These are phyloP conservation scores for Ricordea florida DNA, from an alignment of 92 coral and sea anemone genomes.

Conservation along the genomic window DNA sequence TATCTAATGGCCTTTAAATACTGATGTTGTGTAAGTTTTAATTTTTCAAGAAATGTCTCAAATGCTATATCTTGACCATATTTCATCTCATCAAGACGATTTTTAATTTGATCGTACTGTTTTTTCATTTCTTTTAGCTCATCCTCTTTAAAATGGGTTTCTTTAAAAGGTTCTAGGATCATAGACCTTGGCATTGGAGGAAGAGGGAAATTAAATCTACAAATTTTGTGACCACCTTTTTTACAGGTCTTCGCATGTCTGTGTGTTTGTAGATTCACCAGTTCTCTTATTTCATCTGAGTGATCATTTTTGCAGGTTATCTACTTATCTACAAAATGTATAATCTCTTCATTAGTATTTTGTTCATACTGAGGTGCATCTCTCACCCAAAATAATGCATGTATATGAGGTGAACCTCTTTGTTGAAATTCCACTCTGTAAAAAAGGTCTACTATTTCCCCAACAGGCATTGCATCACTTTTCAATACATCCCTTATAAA, in stretches of 20 bases:
- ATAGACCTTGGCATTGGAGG: conserved; percentile 55
- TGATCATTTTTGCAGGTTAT: conserved; percentile 47
- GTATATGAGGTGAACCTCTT: conserved; percentile 51
- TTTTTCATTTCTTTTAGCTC: conserved; percentile 12
- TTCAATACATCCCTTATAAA: conserved; percentile 52
- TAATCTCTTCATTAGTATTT: conserved; percentile 34
- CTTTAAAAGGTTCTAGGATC: conserved; percentile 32
- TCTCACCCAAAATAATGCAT: conserved; percentile 48
- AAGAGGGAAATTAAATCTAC: conserved; percentile 61
- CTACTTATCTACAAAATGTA: conserved; percentile 57
- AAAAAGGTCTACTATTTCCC: conserved; percentile 64
- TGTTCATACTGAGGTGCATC: conserved; percentile 51
- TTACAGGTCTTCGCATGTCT: conserved; percentile 70
- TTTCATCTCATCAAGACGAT: conserved; percentile 39
- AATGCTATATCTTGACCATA: conserved; percentile 43
- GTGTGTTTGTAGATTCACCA: conserved; percentile 58
- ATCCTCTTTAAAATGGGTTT: conserved; percentile 11
- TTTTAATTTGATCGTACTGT: conserved; percentile 17
- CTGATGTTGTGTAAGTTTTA: conserved; percentile 22
- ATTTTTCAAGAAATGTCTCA: conserved; percentile 45
- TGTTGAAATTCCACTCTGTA: conserved; percentile 57
- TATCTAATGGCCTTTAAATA: conserved; percentile 27
- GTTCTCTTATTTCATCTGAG: conserved; percentile 23
- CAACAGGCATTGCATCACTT: conserved; percentile 41
- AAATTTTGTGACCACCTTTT: conserved; percentile 40